Base-by-base conservation (phyloP, 2,113 vertebrate genomes). In the Heterocephalus glaber region DNA sequence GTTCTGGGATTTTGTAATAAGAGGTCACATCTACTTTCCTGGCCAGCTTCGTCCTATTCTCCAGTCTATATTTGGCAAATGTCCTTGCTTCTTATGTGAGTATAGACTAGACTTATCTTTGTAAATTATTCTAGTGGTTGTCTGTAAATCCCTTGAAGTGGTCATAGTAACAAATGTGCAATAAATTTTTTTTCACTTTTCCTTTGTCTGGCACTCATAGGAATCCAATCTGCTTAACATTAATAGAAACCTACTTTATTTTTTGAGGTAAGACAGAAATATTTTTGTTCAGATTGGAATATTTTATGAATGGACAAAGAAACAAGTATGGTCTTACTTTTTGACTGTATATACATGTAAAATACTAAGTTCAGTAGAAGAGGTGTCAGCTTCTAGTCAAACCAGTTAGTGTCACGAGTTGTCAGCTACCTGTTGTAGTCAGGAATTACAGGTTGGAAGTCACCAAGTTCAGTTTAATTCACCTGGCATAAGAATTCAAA, bases 351-450 rank as follows among this genome's bases (percentile, higher is more conserved):
- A 83, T 24, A 44, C 83, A 68, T 30, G 7, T 96, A 92, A 90
- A 80, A 86, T 61, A 82, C 85, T 63, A 81, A 81, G 7, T 87
- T 72, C 41, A 65, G 74, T n/a, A 41, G 22, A 30, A 68, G 83
- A 76, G 65, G 24, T 77, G 30, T 56, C 74, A 66, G 47, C 68
- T 68, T 96, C 93, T 80, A 89, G 91, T 88, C 77, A 94, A 95
- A 89, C n/a, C 91, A 94, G 70, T 95, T 85, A 41, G 58, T 81
- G 93, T 95, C 65, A 85, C 65, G 82, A 90, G 65, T 49, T 80
- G 35, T 28, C 76, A 79, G 83, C 44, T 61, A 61, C 1, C 9
- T 70, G 19, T 38, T 70, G 44, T 2, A 30, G 47, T 94, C 93
- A 90, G 86, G 72, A 94, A 88, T 86, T 94, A 65, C 41, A 88